Conservation (phyloP, 2,113 vertebrate genomes). For the Pseudois nayaur region DNA sequence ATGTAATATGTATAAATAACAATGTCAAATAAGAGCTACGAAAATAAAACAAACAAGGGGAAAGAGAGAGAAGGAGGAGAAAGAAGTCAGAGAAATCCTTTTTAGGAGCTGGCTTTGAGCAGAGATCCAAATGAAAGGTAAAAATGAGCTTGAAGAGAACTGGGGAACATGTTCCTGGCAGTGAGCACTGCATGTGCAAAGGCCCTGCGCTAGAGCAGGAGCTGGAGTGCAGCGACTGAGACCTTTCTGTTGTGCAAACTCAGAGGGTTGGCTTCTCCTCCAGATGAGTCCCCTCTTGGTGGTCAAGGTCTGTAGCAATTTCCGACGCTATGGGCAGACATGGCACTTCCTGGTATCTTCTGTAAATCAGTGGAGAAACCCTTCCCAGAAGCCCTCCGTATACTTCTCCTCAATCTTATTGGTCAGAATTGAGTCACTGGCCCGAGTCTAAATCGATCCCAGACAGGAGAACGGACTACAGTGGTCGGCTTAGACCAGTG, state of each 20-base stretch:
- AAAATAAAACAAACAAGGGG: background rate
- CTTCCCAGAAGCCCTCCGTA: background rate
- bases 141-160: background rate
- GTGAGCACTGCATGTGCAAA: background rate
- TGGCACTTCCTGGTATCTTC: background rate
- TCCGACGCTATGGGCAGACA: accelerated
- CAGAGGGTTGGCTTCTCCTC: background rate
- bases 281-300: background rate
- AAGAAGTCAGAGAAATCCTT: background rate
- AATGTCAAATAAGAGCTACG: background rate
- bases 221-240: background rate
- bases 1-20: background rate
- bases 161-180: background rate
- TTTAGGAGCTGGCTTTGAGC: background rate
- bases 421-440: background rate
- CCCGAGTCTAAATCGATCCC: background rate
- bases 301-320: background rate
- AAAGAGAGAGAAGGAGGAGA: background rate
- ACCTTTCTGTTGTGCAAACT: background rate
- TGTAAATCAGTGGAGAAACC: background rate
- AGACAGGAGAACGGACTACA: background rate
- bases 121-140: background rate
- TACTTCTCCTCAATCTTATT: background rate
- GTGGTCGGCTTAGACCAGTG: background rate
- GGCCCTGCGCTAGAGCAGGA: background rate